phyloP scores from a whole-genome alignment of 2,888 invertebrate genomes.

The Drosophila emarginata region DNA sequence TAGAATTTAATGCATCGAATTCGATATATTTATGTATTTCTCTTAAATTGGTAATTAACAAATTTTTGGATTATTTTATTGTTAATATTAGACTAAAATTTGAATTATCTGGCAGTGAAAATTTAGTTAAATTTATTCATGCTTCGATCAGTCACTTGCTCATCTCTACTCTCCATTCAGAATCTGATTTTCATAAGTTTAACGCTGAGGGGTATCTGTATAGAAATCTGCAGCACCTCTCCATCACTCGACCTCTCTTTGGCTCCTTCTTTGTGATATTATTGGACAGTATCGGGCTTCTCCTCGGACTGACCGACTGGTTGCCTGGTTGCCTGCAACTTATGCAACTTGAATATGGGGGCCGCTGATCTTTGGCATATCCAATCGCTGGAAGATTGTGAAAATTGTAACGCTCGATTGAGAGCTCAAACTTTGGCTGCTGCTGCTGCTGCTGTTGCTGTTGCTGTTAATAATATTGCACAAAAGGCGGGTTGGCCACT shows the following conservation, averaged over 20 bases:
- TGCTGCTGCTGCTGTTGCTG: slow-evolving; percentile 38
- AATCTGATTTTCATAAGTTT: slow-evolving; percentile 73
- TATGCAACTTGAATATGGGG: slow-evolving; percentile 43
- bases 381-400: slow-evolving; percentile 75
- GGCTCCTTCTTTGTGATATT: background rate
- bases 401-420: slow-evolving; percentile 78
- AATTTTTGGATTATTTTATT: too few relatives aligned
- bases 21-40: too few relatives aligned
- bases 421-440: slow-evolving; percentile 70
- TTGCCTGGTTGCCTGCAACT: slow-evolving; percentile 30
- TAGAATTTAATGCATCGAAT: too few relatives aligned
- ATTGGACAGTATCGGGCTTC: background rate
- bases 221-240: background rate
- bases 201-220: slow-evolving; percentile 51
- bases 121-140: background rate
- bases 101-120: too few relatives aligned
- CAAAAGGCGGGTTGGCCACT: slow-evolving; percentile 51
- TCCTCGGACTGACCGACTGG: background rate
- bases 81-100: too few relatives aligned
- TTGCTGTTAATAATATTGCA: slow-evolving; percentile 72
- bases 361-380: slow-evolving; percentile 63
- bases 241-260: background rate
- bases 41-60: too few relatives aligned
- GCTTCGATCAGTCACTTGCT: slow-evolving; percentile 7
- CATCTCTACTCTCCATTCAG: slow-evolving; percentile 32